A percentile compares a stretch with the other conserved stretches of the same genome.
phyloP scores from a whole-genome alignment of 2,113 vertebrate genomes.

The Trichechus manatus region DNA sequence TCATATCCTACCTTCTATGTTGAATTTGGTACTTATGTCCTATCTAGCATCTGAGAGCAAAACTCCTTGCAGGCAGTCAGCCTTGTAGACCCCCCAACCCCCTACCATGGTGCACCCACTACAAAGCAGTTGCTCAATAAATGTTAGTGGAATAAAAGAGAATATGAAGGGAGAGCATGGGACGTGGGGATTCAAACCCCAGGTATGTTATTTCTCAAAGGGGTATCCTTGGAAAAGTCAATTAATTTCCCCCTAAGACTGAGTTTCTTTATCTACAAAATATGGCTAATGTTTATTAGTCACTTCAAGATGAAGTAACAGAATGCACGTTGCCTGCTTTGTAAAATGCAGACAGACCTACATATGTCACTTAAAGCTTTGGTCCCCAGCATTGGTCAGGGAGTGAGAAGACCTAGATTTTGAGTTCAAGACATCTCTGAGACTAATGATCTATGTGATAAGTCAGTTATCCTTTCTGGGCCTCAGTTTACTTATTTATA shows the following conservation, averaged over 20 bases:
- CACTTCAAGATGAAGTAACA: not conserved
- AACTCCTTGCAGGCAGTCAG: not conserved
- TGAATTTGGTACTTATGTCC: not conserved
- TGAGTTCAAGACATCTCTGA: not conserved
- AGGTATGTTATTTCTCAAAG: not conserved
- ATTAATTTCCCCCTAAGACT: not conserved
- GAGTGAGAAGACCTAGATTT: not conserved
- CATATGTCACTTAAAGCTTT: not conserved
- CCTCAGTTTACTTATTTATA: not conserved
- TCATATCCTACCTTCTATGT: not conserved
- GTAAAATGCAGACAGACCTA: not conserved
- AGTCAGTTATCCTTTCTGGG: not conserved
- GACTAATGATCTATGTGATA: not conserved
- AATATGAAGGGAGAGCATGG: not conserved
- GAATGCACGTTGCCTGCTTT: not conserved
- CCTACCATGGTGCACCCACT: not conserved
- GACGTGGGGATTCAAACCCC: not conserved
- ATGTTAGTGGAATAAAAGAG: not conserved
- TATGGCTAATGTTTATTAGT: not conserved
- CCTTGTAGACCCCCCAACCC: too few relatives aligned
- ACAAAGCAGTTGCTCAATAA: not conserved
- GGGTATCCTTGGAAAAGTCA: not conserved
- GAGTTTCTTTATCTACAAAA: not conserved
- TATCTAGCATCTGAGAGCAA: not conserved
- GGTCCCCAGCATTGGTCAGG: not conserved